Conservation (phyloP, 2,113 vertebrate species). For the Cottus gobio region DNA sequence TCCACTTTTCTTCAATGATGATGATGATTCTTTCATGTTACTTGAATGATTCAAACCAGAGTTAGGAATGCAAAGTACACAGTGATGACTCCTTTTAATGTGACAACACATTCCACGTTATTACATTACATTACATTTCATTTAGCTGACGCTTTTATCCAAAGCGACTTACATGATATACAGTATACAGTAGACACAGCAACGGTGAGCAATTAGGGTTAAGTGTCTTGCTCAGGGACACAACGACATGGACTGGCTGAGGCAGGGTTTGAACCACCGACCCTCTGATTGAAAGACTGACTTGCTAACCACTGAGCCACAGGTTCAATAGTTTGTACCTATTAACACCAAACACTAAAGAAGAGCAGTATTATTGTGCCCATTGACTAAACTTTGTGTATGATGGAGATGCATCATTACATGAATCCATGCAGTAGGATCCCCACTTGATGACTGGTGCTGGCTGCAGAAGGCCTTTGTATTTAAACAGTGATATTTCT, state of each 20-base stretch:
- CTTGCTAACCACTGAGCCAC: too few relatives aligned
- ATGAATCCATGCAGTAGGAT: not conserved
- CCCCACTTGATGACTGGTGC: not conserved
- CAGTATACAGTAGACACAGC: too few relatives aligned
- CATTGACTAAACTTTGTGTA: conserved; percentile 12
- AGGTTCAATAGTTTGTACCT: conserved; percentile 17
- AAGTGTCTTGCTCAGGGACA: too few relatives aligned
- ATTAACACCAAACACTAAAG: not conserved
- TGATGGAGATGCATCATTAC: conserved; percentile 4
- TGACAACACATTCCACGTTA: not conserved
- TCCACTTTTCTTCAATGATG: too few relatives aligned
- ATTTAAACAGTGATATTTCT: conserved; percentile 30
- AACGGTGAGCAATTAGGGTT: too few relatives aligned
- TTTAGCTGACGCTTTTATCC: too few relatives aligned
- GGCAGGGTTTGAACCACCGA: too few relatives aligned
- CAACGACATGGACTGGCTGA: too few relatives aligned
- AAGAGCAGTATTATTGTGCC: not conserved
- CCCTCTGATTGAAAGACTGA: too few relatives aligned
- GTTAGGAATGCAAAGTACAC: not conserved
- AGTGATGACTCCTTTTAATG: not conserved
- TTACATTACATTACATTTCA: too few relatives aligned
- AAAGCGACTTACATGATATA: too few relatives aligned
- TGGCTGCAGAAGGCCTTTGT: not conserved
- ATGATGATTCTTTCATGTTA: too few relatives aligned
- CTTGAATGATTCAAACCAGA: conserved; percentile 14